phyloP scores from a whole-genome alignment of 92 coral and sea anemone genomes.

The Parazoanthus swiftii region DNA sequence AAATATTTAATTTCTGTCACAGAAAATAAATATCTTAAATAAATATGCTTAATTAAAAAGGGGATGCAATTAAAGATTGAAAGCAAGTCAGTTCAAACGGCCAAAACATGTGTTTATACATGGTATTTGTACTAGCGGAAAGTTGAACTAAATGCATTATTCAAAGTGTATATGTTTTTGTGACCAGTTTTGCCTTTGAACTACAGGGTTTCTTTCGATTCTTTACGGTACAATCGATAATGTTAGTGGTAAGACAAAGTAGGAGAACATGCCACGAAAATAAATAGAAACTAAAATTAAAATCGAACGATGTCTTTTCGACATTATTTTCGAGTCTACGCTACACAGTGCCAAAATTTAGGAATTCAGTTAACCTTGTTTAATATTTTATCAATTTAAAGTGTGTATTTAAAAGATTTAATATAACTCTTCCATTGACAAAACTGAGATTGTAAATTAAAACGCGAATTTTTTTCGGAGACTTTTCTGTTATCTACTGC shows the following conservation, averaged over 20 bases:
- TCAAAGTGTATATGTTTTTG: no score
- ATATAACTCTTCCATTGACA: neutral
- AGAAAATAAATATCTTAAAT: neutral
- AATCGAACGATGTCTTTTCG: no score
- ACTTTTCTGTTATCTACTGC: neutral
- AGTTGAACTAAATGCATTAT: no score
- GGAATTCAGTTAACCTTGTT: no score
- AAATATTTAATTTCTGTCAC: neutral
- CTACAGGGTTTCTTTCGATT: neutral
- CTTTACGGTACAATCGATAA: no score
- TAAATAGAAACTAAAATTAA: no score
- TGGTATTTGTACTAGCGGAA: neutral
- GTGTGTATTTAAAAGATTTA: no score
- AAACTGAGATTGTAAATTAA: no score
- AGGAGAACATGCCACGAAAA: no score
- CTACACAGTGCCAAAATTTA: neutral
- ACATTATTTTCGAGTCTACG: neutral
- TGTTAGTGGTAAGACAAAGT: no score
- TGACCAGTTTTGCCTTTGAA: neutral
- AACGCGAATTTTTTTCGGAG: neutral
- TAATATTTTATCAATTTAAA: no score
- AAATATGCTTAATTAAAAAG: conserved; percentile 3
- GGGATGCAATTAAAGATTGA: neutral
- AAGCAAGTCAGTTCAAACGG: neutral
- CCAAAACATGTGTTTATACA: neutral